A percentile compares a stretch with the other conserved stretches of the same genome.
Conservation (phyloP, 2,797 vertebrate species). For the Pseudochirops cupreus region DNA sequence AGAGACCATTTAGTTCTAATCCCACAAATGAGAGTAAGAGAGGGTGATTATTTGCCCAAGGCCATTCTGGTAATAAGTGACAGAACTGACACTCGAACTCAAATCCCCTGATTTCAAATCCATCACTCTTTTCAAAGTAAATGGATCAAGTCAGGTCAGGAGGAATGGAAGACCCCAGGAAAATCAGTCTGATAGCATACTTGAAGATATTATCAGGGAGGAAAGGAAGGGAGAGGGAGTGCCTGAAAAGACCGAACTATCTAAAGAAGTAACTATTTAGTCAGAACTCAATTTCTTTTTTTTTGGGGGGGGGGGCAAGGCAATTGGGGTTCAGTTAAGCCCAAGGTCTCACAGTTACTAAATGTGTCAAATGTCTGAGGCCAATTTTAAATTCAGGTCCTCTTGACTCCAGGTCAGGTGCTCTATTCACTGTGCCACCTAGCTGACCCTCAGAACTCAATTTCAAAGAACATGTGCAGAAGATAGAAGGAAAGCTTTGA, state of each 20-base stretch:
- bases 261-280: background rate
- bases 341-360: too few species aligned
- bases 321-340: too few species aligned
- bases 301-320: too few species aligned
- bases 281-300: background rate
- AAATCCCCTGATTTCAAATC: background rate
- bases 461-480: background rate
- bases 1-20: background rate
- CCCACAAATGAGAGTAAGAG: constrained; percentile 23
- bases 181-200: background rate
- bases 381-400: too few species aligned
- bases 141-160: background rate
- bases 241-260: background rate
- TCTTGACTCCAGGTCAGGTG: too few species aligned
- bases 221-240: background rate
- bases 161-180: background rate
- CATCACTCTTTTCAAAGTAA: background rate
- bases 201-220: background rate
- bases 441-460: background rate
- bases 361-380: too few species aligned
- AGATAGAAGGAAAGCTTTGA: background rate
- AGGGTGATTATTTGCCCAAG: constrained; percentile 12
- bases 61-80: constrained; percentile 11
- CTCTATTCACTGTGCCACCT: too few species aligned
- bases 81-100: constrained; percentile 17